Evolutionary conservation across 2,113 vertebrate species (phyloP).

Genomic region (Pachypanchax playfairii): DNA sequence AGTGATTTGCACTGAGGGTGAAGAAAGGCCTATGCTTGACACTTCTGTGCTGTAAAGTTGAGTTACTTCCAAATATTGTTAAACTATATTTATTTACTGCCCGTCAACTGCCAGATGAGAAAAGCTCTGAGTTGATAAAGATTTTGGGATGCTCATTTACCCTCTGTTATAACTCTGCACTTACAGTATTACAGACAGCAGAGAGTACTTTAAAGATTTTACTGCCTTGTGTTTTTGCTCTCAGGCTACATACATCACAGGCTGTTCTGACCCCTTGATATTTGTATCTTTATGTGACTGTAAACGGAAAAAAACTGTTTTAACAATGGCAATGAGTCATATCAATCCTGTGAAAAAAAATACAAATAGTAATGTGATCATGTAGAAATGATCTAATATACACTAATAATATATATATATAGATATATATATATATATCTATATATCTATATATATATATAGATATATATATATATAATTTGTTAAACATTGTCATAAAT

Average conservation of each 20-base stretch:
- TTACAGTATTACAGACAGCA: conserved; percentile 5
- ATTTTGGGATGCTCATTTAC: conserved; percentile 2
- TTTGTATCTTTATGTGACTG: background rate
- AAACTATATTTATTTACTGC: background rate
- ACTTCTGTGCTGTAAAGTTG: conserved; percentile 1
- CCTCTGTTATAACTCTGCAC: background rate
- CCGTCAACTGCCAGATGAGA: conserved; percentile 1
- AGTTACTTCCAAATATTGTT: conserved; percentile 4
- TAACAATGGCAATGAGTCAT: too few species aligned
- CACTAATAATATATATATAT: too few species aligned
- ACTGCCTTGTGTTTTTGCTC: conserved; percentile 10
- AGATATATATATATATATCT: too few species aligned
- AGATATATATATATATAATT: too few species aligned
- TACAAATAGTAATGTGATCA: too few species aligned
- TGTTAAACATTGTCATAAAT: too few species aligned
- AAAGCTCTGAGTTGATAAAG: conserved; percentile 15
- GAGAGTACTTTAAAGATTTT: conserved; percentile 21
- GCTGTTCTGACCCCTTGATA: background rate
- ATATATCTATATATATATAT: too few species aligned
- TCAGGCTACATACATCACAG: conserved; percentile 2
- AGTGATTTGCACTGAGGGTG: background rate
- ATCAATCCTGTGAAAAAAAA: too few species aligned
- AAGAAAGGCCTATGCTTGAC: background rate
- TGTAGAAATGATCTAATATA: too few species aligned
- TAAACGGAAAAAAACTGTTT: background rate